Evolutionary conservation across 2,888 invertebrate genomes (phyloP).

Genomic region (Drosophila longiperda): DNA sequence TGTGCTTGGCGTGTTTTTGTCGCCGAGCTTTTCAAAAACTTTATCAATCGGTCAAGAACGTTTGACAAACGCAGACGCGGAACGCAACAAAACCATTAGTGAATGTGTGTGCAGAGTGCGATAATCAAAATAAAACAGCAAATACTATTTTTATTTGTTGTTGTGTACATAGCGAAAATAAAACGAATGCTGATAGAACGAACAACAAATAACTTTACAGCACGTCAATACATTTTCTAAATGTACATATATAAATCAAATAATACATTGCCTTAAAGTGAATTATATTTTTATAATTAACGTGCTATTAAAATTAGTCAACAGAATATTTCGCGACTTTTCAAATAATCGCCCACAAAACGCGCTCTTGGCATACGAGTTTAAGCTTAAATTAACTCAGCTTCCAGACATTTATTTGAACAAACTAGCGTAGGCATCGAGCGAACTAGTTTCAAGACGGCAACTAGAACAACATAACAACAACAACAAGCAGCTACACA

Average conservation of each 20-base stretch:
- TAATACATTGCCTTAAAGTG: conserved; percentile 31
- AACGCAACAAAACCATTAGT: conserved; percentile 35
- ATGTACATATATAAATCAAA: conserved; percentile 8
- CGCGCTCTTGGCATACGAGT: conserved; percentile 33
- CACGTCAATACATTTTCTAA: conserved; percentile 21
- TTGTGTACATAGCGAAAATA: conserved; percentile 18
- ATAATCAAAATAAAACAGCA: conserved; percentile 67
- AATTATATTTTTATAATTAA: conserved; percentile 43
- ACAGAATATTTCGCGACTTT: conserved; percentile 16
- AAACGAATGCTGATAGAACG: conserved; percentile 34
- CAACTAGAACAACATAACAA: conserved; percentile 32
- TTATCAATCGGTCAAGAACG: conserved; percentile 85
- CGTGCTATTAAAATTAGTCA: conserved; percentile 41
- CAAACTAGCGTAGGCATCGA: conserved; percentile 30
- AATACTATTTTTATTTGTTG: conserved; percentile 26
- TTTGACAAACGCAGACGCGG: conserved; percentile 77
- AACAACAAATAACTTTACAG: conserved; percentile 26
- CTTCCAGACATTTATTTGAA: conserved; percentile 49
- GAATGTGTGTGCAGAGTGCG: conserved; percentile 51
- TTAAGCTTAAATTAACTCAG: conserved; percentile 32
- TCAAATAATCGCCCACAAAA: conserved; percentile 25
- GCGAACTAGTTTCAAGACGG: conserved; percentile 65
- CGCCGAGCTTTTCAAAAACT: conserved; percentile 78
- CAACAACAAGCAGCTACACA: conserved; percentile 24
- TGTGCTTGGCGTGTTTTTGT: conserved; percentile 61